Conservation (phyloP, 2,888 invertebrate genomes). For the Heliconius sara region DNA sequence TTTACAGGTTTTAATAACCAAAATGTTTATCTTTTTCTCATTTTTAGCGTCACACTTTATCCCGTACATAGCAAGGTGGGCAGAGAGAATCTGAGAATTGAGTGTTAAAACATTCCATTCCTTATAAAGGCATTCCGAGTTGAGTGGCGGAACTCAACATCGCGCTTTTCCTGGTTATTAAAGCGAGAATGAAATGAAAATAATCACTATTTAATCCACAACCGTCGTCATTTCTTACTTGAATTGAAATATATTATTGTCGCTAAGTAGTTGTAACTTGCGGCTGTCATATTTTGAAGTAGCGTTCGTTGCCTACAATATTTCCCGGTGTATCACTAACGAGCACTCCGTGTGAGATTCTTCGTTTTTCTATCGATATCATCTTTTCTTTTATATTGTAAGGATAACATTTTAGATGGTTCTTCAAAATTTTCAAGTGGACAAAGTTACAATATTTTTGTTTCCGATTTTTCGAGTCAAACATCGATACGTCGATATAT, state of each 20-base stretch:
- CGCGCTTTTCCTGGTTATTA: too few relatives aligned
- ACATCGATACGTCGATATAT: background rate
- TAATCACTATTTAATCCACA: too few relatives aligned
- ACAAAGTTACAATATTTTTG: background rate
- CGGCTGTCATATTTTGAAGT: background rate
- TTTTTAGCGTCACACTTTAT: too few relatives aligned
- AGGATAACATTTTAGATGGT: constrained; percentile 13
- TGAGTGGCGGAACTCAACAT: too few relatives aligned
- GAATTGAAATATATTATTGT: background rate
- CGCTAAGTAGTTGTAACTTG: constrained; percentile 1
- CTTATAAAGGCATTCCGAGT: too few relatives aligned
- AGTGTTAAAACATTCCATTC: too few relatives aligned
- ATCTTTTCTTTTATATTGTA: constrained; percentile 46
- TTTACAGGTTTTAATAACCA: background rate
- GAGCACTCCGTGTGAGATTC: constrained; percentile 58
- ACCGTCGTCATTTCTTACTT: background rate
- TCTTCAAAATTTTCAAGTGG: background rate
- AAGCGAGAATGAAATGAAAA: too few relatives aligned
- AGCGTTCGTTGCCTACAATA: constrained; percentile 7
- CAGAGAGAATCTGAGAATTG: too few relatives aligned
- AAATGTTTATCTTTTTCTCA: background rate
- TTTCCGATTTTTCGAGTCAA: background rate
- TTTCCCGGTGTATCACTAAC: constrained; percentile 57
- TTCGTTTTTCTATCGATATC: constrained; percentile 50
- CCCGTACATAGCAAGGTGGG: too few relatives aligned